Base-by-base conservation (phyloP, 2,797 vertebrate genomes). In the Hafferia zeledoni region DNA sequence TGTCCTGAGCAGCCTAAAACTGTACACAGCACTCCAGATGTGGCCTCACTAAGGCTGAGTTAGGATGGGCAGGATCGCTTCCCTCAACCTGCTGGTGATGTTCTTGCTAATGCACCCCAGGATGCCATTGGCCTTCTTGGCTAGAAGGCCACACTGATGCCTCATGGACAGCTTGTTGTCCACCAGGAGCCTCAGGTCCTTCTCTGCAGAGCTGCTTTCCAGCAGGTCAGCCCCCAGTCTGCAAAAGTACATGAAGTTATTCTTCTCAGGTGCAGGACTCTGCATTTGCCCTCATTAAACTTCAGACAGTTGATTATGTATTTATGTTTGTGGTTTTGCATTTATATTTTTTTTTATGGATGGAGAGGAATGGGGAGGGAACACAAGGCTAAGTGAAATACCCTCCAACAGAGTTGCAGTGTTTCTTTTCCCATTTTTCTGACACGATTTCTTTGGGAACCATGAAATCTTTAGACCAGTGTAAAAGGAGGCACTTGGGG, bases 231-330 rank as follows among this genome's bases (percentile, higher is more conserved):
- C 2, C 1, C 20, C 10, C 28, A 53, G 30, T 3, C 53, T 53
- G 30, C 13, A 22, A 20, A 24, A 23, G 3, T 53, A 9, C 30
- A 4, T 0, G 20, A 10, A 5, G 4, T 0, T 59, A 0, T 3
- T 65, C 24, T 14, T 46, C 46, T 19, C n/a, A 39, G 5, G 1
- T 80, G 37, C 19, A 74, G 33, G 17, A 67, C 6, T 9, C 53
- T 60, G 11, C 4, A 4, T 1, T 67, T 33, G 4, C 11, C 16
- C 52, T 30, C 20, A 1, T 4, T 81, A 33, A 33, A 47, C 25
- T 67, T 60, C 39, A 59, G 46, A 31, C n/a, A 56, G 55, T 56
- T 80, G 11, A 33, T 53, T 57, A 20, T 9, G n/a, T 46, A 19
- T 74, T 39, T 19, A 53, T 55, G 8, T 24, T 33, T 37, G 28